Evolutionary conservation across 2,113 vertebrate species (phyloP).

Genomic region (Pelvicachromis taeniatus): DNA sequence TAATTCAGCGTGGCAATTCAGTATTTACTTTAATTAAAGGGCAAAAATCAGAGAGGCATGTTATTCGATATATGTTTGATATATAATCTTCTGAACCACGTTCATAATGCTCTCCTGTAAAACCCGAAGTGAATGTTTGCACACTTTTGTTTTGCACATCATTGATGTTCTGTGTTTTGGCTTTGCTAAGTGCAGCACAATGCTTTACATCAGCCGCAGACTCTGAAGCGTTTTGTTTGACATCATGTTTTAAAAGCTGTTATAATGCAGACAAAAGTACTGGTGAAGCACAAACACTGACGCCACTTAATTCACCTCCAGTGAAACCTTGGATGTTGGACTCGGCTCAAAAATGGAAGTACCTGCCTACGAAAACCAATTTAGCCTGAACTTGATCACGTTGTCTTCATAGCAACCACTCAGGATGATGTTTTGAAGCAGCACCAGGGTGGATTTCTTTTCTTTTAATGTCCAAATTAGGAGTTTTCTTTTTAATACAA

Average conservation of each 20-base stretch:
- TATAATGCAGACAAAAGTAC: neutral
- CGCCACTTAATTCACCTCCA: neutral
- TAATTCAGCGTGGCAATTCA: neutral
- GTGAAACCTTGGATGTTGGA: neutral
- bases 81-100: neutral
- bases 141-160: neutral
- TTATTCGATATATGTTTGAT: too few relatives aligned
- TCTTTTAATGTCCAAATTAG: neutral
- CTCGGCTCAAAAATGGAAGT: neutral
- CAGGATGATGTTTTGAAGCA: neutral
- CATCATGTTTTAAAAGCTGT: neutral
- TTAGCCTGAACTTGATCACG: neutral
- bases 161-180: neutral
- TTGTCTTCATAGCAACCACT: conserved; percentile 29
- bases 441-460: neutral
- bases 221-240: neutral
- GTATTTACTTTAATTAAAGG: neutral
- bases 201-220: neutral
- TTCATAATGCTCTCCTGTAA: neutral
- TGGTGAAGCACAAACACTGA: neutral
- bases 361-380: neutral
- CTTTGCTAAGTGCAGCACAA: neutral
- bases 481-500: neutral
- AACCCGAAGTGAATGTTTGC: neutral
- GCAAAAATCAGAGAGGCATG: neutral